Evolutionary conservation across 2,113 vertebrate species (phyloP).

Genomic region (Suncus etruscus): DNA sequence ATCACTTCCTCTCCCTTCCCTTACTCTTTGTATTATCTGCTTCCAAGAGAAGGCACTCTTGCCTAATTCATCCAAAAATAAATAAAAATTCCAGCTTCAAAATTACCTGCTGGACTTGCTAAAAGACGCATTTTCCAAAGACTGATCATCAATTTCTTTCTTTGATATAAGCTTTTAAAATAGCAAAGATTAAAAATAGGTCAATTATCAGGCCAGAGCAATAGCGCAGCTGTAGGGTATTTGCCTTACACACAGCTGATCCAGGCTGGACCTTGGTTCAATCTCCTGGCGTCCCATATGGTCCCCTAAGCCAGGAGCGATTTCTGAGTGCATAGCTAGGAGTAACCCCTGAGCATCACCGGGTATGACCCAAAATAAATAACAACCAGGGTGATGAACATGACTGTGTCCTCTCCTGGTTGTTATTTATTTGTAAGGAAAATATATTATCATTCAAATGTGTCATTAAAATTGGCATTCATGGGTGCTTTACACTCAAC

Average conservation of each 20-base stretch:
- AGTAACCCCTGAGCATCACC: too few relatives aligned
- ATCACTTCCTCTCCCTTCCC: not conserved
- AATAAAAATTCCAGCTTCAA: slow-evolving; percentile 50
- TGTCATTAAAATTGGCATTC: slow-evolving; percentile 75
- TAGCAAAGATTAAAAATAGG: not conserved
- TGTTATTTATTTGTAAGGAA: slow-evolving; percentile 10
- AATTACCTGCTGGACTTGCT: slow-evolving; percentile 78
- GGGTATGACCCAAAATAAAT: too few relatives aligned
- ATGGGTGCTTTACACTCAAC: slow-evolving; percentile 66
- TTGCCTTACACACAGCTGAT: too few relatives aligned
- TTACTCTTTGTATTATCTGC: not conserved
- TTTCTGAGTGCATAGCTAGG: too few relatives aligned
- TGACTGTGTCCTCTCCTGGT: accelerated
- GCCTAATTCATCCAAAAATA: not conserved
- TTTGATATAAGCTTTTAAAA: slow-evolving; percentile 66
- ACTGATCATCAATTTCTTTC: slow-evolving; percentile 55
- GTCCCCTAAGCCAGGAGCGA: too few relatives aligned
- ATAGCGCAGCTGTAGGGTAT: too few relatives aligned
- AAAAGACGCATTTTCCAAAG: not conserved
- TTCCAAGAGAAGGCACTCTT: not conserved
- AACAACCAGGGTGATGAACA: too few relatives aligned
- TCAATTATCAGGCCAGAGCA: not conserved
- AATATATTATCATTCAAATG: slow-evolving; percentile 64
- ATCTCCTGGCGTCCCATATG: too few relatives aligned
- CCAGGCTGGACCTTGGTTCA: too few relatives aligned